Conservation (phyloP, 1,140 invertebrate genomes). For the Triops cancriformis region DNA sequence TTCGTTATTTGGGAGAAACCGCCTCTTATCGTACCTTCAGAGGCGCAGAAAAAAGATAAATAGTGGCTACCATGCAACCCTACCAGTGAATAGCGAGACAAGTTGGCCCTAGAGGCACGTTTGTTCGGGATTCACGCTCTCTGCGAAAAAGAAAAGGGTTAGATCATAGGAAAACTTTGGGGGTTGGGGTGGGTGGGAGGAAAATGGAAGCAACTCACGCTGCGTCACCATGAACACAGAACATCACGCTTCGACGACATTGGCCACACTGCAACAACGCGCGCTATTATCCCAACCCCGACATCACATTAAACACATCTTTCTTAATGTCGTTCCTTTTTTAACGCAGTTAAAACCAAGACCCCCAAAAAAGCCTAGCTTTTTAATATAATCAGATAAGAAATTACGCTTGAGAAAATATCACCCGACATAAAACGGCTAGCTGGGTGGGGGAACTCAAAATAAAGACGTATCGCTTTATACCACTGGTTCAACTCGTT, state of each 20-base stretch:
- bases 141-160: neutral
- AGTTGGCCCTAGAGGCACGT: neutral
- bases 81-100: neutral
- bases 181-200: neutral
- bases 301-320: neutral
- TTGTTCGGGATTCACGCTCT: conserved; percentile 9
- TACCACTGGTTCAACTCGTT: too few relatives aligned
- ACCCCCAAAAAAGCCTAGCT: neutral
- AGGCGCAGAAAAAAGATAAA: neutral
- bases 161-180: neutral
- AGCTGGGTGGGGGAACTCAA: neutral
- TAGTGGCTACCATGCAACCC: neutral
- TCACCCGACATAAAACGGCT: neutral
- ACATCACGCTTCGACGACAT: neutral
- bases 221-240: conserved; percentile 9
- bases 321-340: neutral
- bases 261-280: neutral
- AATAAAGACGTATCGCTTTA: too few relatives aligned
- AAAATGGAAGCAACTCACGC: neutral
- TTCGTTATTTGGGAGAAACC: neutral
- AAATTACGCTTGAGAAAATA: neutral
- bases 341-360: neutral
- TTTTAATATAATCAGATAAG: neutral
- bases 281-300: conserved; percentile 2
- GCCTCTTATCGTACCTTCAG: neutral